Evolutionary conservation across 1,140 invertebrate species (phyloP), one percentile per base, ranked within the genome.

Genomic region (Pseudobourletiella spinata): DNA sequence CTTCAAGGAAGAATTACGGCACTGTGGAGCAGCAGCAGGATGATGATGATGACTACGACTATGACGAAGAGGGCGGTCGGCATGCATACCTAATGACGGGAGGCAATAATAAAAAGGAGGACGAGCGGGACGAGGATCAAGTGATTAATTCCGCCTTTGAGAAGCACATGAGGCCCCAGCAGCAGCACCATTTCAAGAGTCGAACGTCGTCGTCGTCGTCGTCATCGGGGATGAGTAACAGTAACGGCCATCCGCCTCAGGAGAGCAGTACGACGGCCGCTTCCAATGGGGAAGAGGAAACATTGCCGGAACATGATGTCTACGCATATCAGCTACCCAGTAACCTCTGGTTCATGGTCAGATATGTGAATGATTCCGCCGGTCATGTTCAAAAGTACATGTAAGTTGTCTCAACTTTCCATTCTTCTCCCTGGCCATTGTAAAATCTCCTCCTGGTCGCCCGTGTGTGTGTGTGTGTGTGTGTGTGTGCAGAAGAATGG

Each of bases 321-420:
- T 70, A 70, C 46, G 68, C 68, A 8, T 70, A 70, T 50, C 59
- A 70, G 29, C 56, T 70, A 15, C 68, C 68, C 39, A 60, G 55
- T 57, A 61, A 65, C 30, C 46, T 70, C 6, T 70, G 68, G 66
- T 70, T 70, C 60, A 61, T 70, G 25, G 68, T 70, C 14, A 48
- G 68, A 48, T 70, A 70, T 46, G 43, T 28, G 15, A 66, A 60
- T 29, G 65, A 66, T 52, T 20, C 39, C 15, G 67, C 66, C 26
- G 68, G 68, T 44, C 55, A 65, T 29, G 28, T 66, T 3, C 64
- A 70, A 26, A 70, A 67, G 58, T 70, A 70, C 65, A 70, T 70
- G 68, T 70, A 63, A 70, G 63, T 62, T 15, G n/a, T n/a, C n/a
- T n/a, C n/a, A n/a, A n/a, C n/a, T n/a, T n/a, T n/a, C n/a, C n/a